Evolutionary conservation across 2,797 vertebrate species (phyloP).

Genomic region (Sarcophilus harrisii): DNA sequence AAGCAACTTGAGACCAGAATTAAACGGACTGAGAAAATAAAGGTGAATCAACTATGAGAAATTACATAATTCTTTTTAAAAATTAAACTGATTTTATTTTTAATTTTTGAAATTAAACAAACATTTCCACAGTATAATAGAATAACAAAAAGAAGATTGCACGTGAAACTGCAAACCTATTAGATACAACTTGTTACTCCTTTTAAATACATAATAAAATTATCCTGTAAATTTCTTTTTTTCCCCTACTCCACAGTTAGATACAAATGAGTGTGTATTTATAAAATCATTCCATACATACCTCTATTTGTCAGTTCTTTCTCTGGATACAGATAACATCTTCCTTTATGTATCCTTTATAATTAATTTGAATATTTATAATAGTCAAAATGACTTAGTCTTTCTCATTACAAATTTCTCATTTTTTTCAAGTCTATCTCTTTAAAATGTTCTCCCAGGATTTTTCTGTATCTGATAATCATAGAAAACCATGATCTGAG

Average conservation of each 20-base stretch:
- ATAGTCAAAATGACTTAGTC: background rate
- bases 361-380: background rate
- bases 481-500: background rate
- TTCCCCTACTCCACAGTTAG: background rate
- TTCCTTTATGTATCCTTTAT: background rate
- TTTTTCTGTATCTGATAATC: background rate
- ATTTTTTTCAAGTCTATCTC: background rate
- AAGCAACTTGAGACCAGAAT: background rate
- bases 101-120: background rate
- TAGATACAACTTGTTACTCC: background rate
- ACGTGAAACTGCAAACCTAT: background rate
- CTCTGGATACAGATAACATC: background rate
- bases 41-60: background rate
- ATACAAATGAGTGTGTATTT: background rate
- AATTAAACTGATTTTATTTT: background rate
- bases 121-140: background rate
- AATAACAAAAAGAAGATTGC: background rate
- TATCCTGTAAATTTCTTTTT: background rate
- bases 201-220: background rate
- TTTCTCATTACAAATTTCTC: background rate
- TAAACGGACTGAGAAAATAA: background rate
- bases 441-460: background rate
- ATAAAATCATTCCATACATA: background rate
- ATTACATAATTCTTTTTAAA: background rate
- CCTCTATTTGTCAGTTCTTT: background rate